Evolutionary conservation across 2,797 vertebrate species (phyloP).

Genomic region (Natrix natrix): DNA sequence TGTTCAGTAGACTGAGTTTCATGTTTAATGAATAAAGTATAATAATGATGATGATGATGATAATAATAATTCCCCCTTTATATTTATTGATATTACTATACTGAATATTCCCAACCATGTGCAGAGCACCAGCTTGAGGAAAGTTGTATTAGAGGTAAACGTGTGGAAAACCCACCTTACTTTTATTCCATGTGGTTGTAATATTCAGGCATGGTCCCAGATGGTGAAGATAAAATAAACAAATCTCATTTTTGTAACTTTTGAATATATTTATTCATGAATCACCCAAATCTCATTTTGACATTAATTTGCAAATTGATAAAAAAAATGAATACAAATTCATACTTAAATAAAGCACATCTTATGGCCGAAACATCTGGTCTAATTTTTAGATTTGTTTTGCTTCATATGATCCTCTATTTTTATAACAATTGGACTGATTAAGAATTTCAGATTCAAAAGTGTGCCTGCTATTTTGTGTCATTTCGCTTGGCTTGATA

Average conservation of each 20-base stretch:
- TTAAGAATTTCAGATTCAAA: not conserved
- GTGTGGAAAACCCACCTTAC: not conserved
- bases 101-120: not conserved
- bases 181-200: not conserved
- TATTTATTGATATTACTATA: not conserved
- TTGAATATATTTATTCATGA: not conserved
- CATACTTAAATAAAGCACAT: not conserved
- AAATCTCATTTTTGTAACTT: not conserved
- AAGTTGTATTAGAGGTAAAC: not conserved
- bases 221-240: not conserved
- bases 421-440: not conserved
- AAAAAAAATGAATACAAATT: not conserved
- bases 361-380: not conserved
- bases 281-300: not conserved
- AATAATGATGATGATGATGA: too few species aligned
- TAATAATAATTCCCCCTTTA: not conserved
- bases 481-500: not conserved
- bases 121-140: not conserved
- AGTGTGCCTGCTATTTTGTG: not conserved
- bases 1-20: too few species aligned
- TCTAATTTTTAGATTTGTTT: not conserved
- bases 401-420: not conserved
- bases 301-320: not conserved
- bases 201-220: not conserved
- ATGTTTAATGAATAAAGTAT: too few species aligned